Conservation (phyloP, 1,140 invertebrate species). For the Himalopsyche phryganea region DNA sequence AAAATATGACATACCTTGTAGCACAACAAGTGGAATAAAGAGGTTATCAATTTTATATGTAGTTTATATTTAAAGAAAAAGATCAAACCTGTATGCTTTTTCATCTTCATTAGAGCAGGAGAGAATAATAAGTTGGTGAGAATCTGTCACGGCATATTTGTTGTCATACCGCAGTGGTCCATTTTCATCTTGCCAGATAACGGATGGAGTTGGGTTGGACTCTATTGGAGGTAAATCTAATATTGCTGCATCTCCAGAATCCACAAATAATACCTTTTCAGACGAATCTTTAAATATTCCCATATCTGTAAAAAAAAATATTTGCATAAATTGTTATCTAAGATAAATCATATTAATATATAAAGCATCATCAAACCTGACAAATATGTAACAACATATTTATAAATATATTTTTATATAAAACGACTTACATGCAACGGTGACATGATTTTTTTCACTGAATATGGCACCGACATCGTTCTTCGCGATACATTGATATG, state of each 20-base stretch:
- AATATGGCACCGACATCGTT: slow-evolving; percentile 88
- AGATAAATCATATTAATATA: slow-evolving; percentile 14
- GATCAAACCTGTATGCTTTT: slow-evolving; percentile 66
- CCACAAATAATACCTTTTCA: slow-evolving; percentile 64
- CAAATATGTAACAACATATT: neutral
- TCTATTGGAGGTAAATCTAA: slow-evolving; percentile 77
- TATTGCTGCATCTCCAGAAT: slow-evolving; percentile 76
- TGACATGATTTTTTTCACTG: slow-evolving; percentile 80
- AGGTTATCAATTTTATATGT: too few relatives aligned
- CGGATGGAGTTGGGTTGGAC: slow-evolving; percentile 76
- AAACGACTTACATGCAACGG: slow-evolving; percentile 80
- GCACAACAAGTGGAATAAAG: too few relatives aligned
- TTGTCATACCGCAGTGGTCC: slow-evolving; percentile 68
- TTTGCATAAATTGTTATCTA: slow-evolving; percentile 26
- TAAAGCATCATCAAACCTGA: neutral
- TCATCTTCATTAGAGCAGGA: slow-evolving; percentile 68
- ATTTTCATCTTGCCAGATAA: slow-evolving; percentile 79
- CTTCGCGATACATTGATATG: slow-evolving; percentile 85
- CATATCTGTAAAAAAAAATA: slow-evolving; percentile 65
- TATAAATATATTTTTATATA: neutral
- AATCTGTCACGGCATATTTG: slow-evolving; percentile 73
- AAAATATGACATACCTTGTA: too few relatives aligned
- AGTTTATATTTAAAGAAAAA: too few relatives aligned
- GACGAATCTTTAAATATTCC: slow-evolving; percentile 69
- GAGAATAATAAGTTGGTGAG: slow-evolving; percentile 78